Conservation (phyloP, 2,797 vertebrate genomes). For the Fundulus diaphanus region DNA sequence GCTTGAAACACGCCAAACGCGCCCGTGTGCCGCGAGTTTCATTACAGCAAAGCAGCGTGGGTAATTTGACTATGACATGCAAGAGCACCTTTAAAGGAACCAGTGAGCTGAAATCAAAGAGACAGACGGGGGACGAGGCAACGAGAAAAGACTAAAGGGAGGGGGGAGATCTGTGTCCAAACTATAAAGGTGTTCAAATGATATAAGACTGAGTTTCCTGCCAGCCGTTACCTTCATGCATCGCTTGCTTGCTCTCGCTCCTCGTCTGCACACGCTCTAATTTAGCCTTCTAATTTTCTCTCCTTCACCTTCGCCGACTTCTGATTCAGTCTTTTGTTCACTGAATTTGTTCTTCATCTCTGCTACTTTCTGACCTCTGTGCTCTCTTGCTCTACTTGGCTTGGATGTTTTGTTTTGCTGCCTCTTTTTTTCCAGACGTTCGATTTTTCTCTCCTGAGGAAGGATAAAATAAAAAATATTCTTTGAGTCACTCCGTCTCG, state of each 20-base stretch:
- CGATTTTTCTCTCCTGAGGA: conserved; percentile 7
- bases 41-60: conserved; percentile 21
- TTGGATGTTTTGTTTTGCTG: conserved; percentile 18
- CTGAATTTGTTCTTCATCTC: conserved; percentile 35
- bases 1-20: neutral
- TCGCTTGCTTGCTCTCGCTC: conserved; percentile 26
- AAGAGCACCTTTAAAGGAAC: conserved; percentile 25
- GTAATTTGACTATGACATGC: conserved; percentile 33
- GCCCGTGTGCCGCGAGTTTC: conserved; percentile 1
- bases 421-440: conserved; percentile 2
- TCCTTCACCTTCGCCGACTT: conserved; percentile 56
- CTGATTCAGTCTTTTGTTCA: conserved; percentile 45
- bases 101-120: conserved; percentile 18
- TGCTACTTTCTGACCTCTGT: conserved; percentile 35
- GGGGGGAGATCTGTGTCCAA: conserved; percentile 7
- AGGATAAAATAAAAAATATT: conserved; percentile 7
- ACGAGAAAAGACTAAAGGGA: conserved; percentile 8
- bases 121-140: neutral
- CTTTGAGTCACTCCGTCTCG: neutral
- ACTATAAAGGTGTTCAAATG: conserved; percentile 21
- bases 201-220: conserved; percentile 36
- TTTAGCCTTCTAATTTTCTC: conserved; percentile 54
- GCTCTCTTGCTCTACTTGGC: conserved; percentile 1
- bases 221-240: conserved; percentile 52
- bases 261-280: conserved; percentile 40